Evolutionary conservation across 35 echinoderm and acorn worm species (phyloP), one percentile per base, ranked within the genome.

Genomic region (Heliocidaris tuberculata): DNA sequence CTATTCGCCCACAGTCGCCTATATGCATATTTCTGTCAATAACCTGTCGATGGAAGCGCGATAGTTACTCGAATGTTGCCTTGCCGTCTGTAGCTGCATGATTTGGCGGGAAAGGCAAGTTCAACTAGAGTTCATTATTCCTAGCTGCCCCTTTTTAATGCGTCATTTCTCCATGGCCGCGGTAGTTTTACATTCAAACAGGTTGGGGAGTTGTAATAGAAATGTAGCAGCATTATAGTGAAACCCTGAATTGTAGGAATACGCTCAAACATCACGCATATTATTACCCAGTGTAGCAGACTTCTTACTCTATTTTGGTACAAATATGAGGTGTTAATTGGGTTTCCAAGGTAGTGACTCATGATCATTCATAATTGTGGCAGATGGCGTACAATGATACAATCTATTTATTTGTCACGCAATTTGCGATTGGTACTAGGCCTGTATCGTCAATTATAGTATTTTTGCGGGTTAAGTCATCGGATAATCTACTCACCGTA

Each of bases 11-110:
- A 42, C 35, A n/a, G 7, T 78, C 65, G 21, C 65, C 27, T 24
- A 27, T 19, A 8, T 78, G 65, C 65, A 78, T 78, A 78, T 78
- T 78, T 78, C 4, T n/a, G 65, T 78, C 21, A 24, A 78, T 78
- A 78, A 78, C 21, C 65, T 78, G 65, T 7, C 65, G 65, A 78
- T 78, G n/a, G 65, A 78, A 78, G 21, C 65, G 17, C 65, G 65
- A 78, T 78, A 78, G 65, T 78, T 78, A n/a, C 65, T 78, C 27
- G 65, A 78, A 78, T 78, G 65, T 78, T 78, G 65, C 65, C 65
- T 27, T 78, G 65, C 27, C 65, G 65, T 78, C 65, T 78, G 65
- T 78, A 78, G 65, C 19, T 78, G 65, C 65, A 78, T 78, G 65
- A 78, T 78, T 78, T 78, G 65, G 65, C 65, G 65, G 65, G 65